Conservation (phyloP, 2,797 vertebrate species). For the Hipposideros larvatus region DNA sequence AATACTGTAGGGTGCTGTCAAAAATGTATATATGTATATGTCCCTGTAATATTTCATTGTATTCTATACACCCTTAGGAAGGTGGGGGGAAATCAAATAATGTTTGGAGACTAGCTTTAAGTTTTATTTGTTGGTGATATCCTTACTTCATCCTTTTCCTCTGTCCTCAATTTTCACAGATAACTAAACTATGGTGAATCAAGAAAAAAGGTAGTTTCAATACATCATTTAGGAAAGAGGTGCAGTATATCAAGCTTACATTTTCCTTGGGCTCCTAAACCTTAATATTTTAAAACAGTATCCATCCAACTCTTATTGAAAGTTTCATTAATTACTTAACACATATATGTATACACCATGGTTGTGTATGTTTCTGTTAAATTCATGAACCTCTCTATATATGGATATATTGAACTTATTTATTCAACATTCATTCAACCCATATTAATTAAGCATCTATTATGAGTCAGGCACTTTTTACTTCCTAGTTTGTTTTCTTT, state of each 20-base stretch:
- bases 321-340: constrained; percentile 10
- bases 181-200: constrained; percentile 24
- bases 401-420: background rate
- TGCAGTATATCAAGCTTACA: background rate
- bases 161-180: constrained; percentile 1
- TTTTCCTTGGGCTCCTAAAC: constrained; percentile 18
- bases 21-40: background rate
- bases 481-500: background rate
- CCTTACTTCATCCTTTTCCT: constrained; percentile 13
- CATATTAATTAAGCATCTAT: background rate
- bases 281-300: constrained; percentile 16
- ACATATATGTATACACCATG: background rate
- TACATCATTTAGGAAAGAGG: background rate
- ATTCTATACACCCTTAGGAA: background rate
- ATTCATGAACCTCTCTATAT: background rate
- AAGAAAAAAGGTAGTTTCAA: background rate
- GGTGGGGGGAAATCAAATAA: background rate
- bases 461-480: background rate
- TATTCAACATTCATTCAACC: background rate
- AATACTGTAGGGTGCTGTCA: background rate
- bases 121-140: constrained; percentile 30
- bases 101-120: constrained; percentile 27
- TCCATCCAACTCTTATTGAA: background rate
- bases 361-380: background rate
- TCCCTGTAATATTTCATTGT: constrained; percentile 24